Evolutionary conservation across 2,888 invertebrate species (phyloP).

Genomic region (Oscheius sp.): DNA sequence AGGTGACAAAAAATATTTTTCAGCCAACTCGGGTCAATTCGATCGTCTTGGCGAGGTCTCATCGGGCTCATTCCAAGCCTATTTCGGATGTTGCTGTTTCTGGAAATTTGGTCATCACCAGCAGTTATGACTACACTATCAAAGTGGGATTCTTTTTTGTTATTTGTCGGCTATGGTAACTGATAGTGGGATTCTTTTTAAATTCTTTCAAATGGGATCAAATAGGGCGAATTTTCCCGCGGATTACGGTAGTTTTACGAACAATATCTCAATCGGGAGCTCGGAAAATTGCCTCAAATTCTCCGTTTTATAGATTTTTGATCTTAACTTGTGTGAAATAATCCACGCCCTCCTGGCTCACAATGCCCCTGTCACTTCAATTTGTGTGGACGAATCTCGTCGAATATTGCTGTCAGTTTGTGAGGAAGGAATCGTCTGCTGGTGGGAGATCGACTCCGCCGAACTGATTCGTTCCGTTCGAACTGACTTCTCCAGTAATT

Average conservation of each 20-base stretch:
- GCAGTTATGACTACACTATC: conserved; percentile 43
- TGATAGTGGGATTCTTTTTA: neutral
- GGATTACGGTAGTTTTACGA: too few relatives aligned
- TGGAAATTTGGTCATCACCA: conserved; percentile 34
- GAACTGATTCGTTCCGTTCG: conserved; percentile 39
- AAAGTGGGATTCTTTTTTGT: neutral
- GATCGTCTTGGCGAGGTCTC: conserved; percentile 34
- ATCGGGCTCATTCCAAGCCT: conserved; percentile 52
- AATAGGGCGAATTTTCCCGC: too few relatives aligned
- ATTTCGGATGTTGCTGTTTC: conserved; percentile 34
- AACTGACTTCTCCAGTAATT: conserved; percentile 27
- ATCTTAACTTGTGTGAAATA: neutral
- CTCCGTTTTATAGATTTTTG: conserved; percentile 14
- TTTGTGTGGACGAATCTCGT: conserved; percentile 39
- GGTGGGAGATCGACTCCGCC: conserved; percentile 59
- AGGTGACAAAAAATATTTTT: neutral
- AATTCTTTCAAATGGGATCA: too few relatives aligned
- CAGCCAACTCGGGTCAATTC: conserved; percentile 34
- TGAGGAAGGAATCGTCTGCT: conserved; percentile 62
- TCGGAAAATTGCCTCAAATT: too few relatives aligned
- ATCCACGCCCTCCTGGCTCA: conserved; percentile 55
- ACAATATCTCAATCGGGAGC: too few relatives aligned
- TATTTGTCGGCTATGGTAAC: neutral
- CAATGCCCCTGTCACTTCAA: conserved; percentile 50
- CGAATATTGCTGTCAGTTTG: conserved; percentile 57